These are phyloP conservation scores for Myotis davidii DNA, from an alignment of 2,113 vertebrate genomes.

Conservation along the genomic window DNA sequence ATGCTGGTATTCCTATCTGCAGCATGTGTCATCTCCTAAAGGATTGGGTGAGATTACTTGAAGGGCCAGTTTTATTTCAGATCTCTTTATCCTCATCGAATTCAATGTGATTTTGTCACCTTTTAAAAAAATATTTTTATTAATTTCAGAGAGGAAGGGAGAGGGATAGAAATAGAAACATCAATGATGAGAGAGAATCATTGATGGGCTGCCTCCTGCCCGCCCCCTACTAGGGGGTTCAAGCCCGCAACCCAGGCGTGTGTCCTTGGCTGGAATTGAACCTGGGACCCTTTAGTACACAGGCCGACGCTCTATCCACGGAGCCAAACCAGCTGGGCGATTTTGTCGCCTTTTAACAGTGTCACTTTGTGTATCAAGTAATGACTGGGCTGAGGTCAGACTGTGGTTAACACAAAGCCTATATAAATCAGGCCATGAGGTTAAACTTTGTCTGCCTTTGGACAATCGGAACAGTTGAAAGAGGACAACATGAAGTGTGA, in stretches of 20 bases:
- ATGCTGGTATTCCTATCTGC: neutral
- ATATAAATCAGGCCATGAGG: slow-evolving; percentile 3
- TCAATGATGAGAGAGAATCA: too few relatives aligned
- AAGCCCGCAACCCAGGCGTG: too few relatives aligned
- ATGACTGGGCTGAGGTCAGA: neutral
- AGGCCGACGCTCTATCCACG: too few relatives aligned
- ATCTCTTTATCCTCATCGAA: neutral
- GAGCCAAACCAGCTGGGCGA: too few relatives aligned
- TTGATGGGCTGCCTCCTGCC: too few relatives aligned
- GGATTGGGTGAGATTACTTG: neutral
- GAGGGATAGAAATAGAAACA: too few relatives aligned
- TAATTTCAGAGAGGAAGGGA: too few relatives aligned
- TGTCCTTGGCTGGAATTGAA: too few relatives aligned
- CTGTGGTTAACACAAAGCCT: neutral
- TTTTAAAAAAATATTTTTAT: too few relatives aligned
- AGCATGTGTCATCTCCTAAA: neutral
- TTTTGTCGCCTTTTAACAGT: neutral
- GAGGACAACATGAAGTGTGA: neutral
- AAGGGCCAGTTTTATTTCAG: slow-evolving; percentile 7
- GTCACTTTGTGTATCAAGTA: slow-evolving; percentile 39
- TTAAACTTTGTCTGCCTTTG: slow-evolving; percentile 25
- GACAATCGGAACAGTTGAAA: slow-evolving; percentile 2
- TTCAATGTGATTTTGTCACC: neutral
- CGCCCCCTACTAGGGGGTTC: too few relatives aligned
- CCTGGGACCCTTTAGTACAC: too few relatives aligned